Evolutionary conservation across 2,888 invertebrate species (phyloP), one percentile per base, ranked within the genome.

Genomic region (Limulus polyphemus): DNA sequence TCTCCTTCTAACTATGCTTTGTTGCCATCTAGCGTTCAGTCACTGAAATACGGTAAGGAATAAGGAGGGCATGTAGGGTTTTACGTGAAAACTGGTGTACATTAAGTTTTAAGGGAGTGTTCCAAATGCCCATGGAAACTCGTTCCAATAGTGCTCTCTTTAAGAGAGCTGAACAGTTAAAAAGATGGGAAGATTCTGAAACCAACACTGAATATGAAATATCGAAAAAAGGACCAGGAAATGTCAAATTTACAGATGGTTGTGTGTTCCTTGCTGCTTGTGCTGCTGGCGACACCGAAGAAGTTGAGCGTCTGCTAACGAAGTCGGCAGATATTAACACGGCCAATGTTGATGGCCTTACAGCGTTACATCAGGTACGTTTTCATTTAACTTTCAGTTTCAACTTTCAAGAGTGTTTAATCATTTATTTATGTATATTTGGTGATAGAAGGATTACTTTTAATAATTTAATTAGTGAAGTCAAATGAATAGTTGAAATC

Each of bases 211-310:
- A 60, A 13, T 58, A 59, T 46, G 46, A 59, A 48, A 52, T 48
- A 47, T 46, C 58, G 14, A 64, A 60, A 55, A 60, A 51, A 55
- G 83, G 85, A 69, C 84, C 86, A 64, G 83, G 86, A 70, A 32
- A 32, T 32, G 91, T 98, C 72, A 89, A 91, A 80, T 98, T 99
- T 80, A 90, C 93, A 67, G 88, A 95, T 71, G 93, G 91, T 73
- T 97, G 95, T 80, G 91, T 98, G 73, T 99, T 99, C 82, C 81
- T 99, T 74, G 98, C 98, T 72, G 98, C 99, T 70, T 99, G 98
- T 81, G 89, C 94, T 71, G 86, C 94, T 69, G 93, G 94, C 70
- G 99, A 99, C 80, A 92, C 90, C 79, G 92, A 93, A 69, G 99
- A 99, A 79, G 95, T 99, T 72, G 83, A 90, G 74, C 84, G 89